Evolutionary conservation across 1,140 invertebrate species (phyloP).

Genomic region (Magallana ariakensis): DNA sequence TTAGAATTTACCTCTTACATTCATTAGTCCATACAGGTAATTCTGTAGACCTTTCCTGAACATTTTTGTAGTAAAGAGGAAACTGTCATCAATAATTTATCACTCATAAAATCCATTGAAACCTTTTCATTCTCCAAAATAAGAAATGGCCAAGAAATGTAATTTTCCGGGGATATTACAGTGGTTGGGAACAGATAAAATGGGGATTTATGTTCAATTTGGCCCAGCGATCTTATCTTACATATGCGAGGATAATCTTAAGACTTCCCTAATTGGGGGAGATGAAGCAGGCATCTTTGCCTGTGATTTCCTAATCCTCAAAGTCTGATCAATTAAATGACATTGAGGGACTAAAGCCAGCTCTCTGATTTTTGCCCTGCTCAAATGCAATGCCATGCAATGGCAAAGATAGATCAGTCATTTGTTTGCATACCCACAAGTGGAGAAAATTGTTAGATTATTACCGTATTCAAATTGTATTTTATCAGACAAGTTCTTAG

Average conservation of each 20-base stretch:
- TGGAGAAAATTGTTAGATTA: conserved; percentile 32
- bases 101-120: conserved; percentile 15
- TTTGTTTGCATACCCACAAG: conserved; percentile 5
- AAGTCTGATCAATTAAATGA: conserved; percentile 33
- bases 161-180: conserved; percentile 52
- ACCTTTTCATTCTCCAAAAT: conserved; percentile 27
- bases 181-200: conserved; percentile 45
- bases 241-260: conserved; percentile 48
- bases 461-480: conserved; percentile 31
- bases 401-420: not conserved
- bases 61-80: conserved; percentile 21
- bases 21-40: conserved; percentile 15
- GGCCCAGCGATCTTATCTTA: conserved; percentile 46
- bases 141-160: conserved; percentile 41
- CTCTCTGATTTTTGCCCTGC: conserved; percentile 8
- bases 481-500: conserved; percentile 34
- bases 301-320: conserved; percentile 23
- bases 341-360: conserved; percentile 20
- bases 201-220: conserved; percentile 53
- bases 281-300: conserved; percentile 10
- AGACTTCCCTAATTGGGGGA: conserved; percentile 35
- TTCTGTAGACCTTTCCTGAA: not conserved
- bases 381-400: not conserved
- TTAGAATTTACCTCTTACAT: not conserved
- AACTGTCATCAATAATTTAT: conserved; percentile 37